phyloP scores from a whole-genome alignment of 2,797 vertebrate genomes.

The Coracias cyanogaster region DNA sequence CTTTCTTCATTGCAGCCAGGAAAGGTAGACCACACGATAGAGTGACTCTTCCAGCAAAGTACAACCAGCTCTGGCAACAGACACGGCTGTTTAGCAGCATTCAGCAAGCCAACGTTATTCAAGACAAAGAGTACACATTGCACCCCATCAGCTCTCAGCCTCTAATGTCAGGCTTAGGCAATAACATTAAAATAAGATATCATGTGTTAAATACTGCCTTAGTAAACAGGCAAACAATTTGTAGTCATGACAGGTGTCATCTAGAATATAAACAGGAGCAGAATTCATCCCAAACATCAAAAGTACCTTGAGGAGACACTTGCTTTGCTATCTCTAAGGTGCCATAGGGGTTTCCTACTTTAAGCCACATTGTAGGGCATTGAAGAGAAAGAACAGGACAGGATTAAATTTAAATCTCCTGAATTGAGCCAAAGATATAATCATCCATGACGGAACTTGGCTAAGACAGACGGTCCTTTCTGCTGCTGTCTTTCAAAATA shows the following conservation, averaged over 20 bases:
- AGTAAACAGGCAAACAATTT: neutral
- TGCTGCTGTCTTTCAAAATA: neutral
- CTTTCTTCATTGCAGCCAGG: neutral
- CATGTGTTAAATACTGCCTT: neutral
- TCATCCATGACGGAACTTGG: neutral
- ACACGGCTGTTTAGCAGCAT: neutral
- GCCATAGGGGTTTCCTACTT: neutral
- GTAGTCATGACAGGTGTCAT: neutral
- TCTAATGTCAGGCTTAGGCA: neutral
- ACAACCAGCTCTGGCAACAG: neutral
- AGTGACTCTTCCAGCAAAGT: neutral
- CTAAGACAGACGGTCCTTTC: neutral
- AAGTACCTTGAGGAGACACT: neutral
- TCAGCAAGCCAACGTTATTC: neutral
- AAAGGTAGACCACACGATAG: neutral
- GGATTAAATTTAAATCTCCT: neutral
- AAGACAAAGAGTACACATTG: neutral
- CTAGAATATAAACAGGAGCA: neutral
- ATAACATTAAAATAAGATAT: neutral
- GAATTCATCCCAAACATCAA: neutral
- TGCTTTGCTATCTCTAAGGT: neutral
- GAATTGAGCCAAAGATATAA: neutral
- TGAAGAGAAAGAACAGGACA: neutral
- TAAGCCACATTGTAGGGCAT: neutral
- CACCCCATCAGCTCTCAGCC: neutral